phyloP scores from a whole-genome alignment of 2,797 vertebrate genomes.

The Poeciliopsis turneri region DNA sequence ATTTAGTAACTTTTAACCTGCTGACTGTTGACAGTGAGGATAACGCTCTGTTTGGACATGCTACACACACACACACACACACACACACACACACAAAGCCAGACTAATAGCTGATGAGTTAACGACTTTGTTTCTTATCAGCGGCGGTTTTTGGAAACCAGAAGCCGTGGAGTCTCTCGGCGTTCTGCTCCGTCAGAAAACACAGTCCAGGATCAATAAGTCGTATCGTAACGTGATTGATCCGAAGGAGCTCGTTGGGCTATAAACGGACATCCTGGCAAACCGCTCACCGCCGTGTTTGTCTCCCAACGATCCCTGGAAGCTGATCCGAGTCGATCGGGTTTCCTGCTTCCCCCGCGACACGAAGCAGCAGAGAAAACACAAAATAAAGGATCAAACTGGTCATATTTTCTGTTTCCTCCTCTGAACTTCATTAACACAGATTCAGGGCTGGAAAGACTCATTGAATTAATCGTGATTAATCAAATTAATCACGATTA shows the following conservation, averaged over 20 bases:
- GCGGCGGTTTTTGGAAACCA: constrained; percentile 42
- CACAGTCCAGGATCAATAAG: constrained; percentile 56
- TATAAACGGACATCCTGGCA: constrained; percentile 52
- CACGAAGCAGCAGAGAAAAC: constrained; percentile 10
- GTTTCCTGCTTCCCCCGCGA: constrained; percentile 41
- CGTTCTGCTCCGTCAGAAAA: constrained; percentile 24
- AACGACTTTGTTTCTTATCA: constrained; percentile 64
- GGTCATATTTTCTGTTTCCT: not conserved
- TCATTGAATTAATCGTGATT: too few relatives aligned
- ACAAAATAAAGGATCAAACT: constrained; percentile 7
- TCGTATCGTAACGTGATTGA: constrained; percentile 67
- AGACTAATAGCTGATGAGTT: constrained; percentile 72
- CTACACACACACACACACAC: constrained; percentile 12
- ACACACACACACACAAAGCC: constrained; percentile 5
- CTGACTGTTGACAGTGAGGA: constrained; percentile 63
- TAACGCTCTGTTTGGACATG: constrained; percentile 58
- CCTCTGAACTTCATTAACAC: not conserved
- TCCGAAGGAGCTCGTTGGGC: constrained; percentile 50
- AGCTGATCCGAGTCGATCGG: constrained; percentile 37
- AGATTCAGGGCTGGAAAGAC: not conserved
- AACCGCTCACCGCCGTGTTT: constrained; percentile 45
- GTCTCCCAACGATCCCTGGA: constrained; percentile 39
- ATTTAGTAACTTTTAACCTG: constrained; percentile 56
- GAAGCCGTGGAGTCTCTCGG: constrained; percentile 31
- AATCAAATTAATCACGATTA: too few relatives aligned